Evolutionary conservation across 1,140 invertebrate species (phyloP), one percentile per base, ranked within the genome.

Genomic region (Armadillidium nasatum): DNA sequence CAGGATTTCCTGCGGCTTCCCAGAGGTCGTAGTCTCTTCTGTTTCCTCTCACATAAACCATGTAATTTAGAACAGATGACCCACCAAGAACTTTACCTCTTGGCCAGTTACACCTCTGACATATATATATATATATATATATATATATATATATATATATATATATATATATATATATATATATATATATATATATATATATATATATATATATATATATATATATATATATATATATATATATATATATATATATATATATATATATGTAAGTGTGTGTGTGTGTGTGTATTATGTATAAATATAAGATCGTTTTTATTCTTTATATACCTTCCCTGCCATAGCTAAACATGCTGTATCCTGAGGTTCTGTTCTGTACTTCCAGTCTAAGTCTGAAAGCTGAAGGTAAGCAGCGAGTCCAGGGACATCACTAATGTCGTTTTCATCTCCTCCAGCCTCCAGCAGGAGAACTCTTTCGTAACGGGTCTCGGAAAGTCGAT

Each of bases 41-140:
- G 83, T 98, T 97, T 0, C 96, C 97, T 45, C 97, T 87, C 0
- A 99, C 87, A 82, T 99, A 99, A 0, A 98, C 87, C 97, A 99
- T 98, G 82, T 97, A 98, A 84, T 99, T 99, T 0, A 99, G 87
- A 0, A 97, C 93, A 6, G 90, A 91, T 0, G 89, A 91, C 10
- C 89, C 89, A 44, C 88, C 89, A 77, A 85, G 33, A 21, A 74
- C 72, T 60, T 74, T 74, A 0, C 72, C 72, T 11, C 72, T 60
- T 19, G 50, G 50, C 50, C 50, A 60, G 19, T 60, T 60, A 60
- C 50, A 60, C 19, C 50, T 60, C 50, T 60, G 33, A 33, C 6
- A 33, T 33, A 33, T 33, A 33, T 33, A 33, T 33, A 33, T 33
- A 33, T 33, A 33, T 33, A 33, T 33, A 33, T 33, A 33, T 33